Base-by-base conservation (phyloP, 1,140 invertebrate species). In the Philaenus spumarius region DNA sequence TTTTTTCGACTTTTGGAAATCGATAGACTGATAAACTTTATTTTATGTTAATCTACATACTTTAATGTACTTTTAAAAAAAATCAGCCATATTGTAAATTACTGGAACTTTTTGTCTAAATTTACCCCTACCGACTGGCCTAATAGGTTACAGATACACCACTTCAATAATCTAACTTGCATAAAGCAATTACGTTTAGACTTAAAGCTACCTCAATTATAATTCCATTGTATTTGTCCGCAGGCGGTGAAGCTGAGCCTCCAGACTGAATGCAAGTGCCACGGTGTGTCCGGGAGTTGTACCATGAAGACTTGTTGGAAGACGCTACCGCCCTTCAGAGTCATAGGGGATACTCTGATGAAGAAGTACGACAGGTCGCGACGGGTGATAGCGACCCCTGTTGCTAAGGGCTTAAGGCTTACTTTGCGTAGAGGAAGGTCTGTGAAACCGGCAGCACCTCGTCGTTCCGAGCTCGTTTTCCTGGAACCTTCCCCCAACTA, bases 211-310 rank as follows among this genome's bases (percentile, higher is more conserved):
- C n/a, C n/a, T n/a, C n/a, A n/a, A n/a, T n/a, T n/a, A n/a, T n/a
- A n/a, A n/a, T n/a, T n/a, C n/a, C n/a, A n/a, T n/a, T n/a, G n/a
- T n/a, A n/a, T n/a, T n/a, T n/a, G n/a, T n/a, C n/a, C n/a, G n/a
- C 72, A 95, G 93, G 82, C 89, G 64, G 88, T 95, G 14, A 89
- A 92, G 70, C 79, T 83, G 56, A 80, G 86, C 64, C 77, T 95
- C 46, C 82, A 85, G 59, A 85, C 86, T 20, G 87, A 93, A 72
- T 97, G 94, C 78, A 96, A 95, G 74, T 97, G 95, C 72, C 95
- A 97, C 72, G 95, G 95, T 4, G 92, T 97, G 20, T 95, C 92
- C 51, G 95, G 95, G 1, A 93, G 92, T 50, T 98, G 95, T 70
- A 91, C 91, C 1, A 81, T 97, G 73, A 86, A 90, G 69, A 97